A percentile compares a stretch with the other conserved stretches of the same genome.
These are phyloP conservation scores for Melipona beecheii DNA, from an alignment of 2,888 invertebrate species.

Conservation along the genomic window DNA sequence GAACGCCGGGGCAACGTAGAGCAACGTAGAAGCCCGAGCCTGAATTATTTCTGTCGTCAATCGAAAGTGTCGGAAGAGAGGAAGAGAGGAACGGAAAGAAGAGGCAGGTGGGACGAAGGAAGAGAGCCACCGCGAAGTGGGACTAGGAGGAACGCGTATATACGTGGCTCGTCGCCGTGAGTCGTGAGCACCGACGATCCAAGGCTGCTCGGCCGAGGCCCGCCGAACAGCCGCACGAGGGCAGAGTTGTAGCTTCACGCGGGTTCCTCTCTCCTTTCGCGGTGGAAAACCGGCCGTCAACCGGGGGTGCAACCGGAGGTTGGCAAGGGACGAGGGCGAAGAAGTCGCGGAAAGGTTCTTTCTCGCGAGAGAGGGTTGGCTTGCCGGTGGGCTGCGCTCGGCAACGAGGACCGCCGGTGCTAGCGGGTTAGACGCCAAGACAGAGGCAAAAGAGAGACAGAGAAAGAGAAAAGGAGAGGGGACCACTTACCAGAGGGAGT, in stretches of 20 bases:
- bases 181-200: not conserved
- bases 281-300: not conserved
- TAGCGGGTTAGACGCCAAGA: not conserved
- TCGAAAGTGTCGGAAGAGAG: not conserved
- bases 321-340: slow-evolving; percentile 14
- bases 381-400: not conserved
- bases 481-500: slow-evolving; percentile 68
- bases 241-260: slow-evolving; percentile 61
- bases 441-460: not conserved
- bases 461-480: slow-evolving; percentile 29
- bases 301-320: not conserved
- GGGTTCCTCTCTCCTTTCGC: slow-evolving; percentile 15
- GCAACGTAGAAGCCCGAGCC: not conserved
- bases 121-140: too few relatives aligned
- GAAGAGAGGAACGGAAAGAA: not conserved
- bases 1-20: not conserved
- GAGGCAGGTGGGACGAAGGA: not conserved
- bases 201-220: not conserved
- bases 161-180: slow-evolving; percentile 20
- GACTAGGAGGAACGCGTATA: not conserved
- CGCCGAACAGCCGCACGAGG: slow-evolving; percentile 57
- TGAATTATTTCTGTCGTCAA: not conserved
- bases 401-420: not conserved
- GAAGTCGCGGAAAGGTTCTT: slow-evolving; percentile 5
- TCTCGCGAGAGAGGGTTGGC: not conserved